Percentiles rank a stretch among this genome's conserved stretches.
These are phyloP conservation scores for Synaphobranchus kaupii DNA, from an alignment of 2,797 vertebrate genomes.

Conservation along the genomic window DNA sequence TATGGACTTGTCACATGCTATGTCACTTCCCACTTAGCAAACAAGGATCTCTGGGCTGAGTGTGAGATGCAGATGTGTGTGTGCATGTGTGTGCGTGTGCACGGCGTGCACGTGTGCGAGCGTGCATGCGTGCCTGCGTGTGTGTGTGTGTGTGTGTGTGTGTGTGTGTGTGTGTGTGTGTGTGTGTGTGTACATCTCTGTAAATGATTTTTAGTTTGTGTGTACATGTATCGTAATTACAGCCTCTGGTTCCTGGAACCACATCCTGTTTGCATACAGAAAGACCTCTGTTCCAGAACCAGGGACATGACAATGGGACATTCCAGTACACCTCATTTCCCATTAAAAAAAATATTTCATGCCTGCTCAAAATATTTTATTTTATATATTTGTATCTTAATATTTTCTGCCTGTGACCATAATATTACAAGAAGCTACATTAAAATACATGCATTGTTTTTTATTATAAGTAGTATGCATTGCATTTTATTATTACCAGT, in stretches of 20 bases:
- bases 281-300: conserved; percentile 17
- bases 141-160: too few species aligned
- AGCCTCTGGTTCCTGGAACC: not conserved
- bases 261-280: conserved; percentile 8
- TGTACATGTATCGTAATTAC: not conserved
- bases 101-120: too few species aligned
- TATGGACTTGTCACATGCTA: not conserved
- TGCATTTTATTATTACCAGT: not conserved
- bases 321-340: not conserved
- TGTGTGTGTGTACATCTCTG: not conserved
- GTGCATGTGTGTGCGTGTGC: not conserved
- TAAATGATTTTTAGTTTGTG: not conserved
- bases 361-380: not conserved
- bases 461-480: not conserved
- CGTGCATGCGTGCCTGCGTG: too few species aligned
- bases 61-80: not conserved
- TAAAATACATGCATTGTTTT: not conserved
- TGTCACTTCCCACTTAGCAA: conserved; percentile 17
- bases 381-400: not conserved
- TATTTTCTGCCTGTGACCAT: not conserved
- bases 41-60: conserved; percentile 1
- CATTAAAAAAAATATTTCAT: not conserved
- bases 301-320: not conserved
- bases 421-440: not conserved
- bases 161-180: not conserved